phyloP scores from a whole-genome alignment of 2,888 invertebrate genomes.

The Cephonodes hylas region DNA sequence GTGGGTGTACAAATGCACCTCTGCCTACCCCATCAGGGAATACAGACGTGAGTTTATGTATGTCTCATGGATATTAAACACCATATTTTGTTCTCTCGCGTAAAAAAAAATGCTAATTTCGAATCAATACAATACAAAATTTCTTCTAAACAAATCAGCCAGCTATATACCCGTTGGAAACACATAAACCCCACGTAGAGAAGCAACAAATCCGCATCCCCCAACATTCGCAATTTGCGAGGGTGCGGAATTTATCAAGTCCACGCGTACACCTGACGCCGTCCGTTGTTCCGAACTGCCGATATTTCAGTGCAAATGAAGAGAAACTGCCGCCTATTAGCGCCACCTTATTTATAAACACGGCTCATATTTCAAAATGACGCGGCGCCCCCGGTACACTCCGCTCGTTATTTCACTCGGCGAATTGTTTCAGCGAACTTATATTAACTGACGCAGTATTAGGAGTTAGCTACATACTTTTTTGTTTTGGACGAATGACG shows the following conservation, averaged over 20 bases:
- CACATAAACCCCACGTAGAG: background rate
- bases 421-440: background rate
- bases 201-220: background rate
- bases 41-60: too few relatives aligned
- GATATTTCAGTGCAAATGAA: constrained; percentile 48
- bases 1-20: too few relatives aligned
- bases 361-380: constrained; percentile 47
- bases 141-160: background rate
- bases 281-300: constrained; percentile 25
- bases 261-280: constrained; percentile 14
- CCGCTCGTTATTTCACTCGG: constrained; percentile 32
- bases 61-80: too few relatives aligned
- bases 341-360: constrained; percentile 58
- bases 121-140: background rate
- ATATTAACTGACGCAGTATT: background rate
- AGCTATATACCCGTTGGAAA: background rate
- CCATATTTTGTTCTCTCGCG: too few relatives aligned
- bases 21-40: too few relatives aligned
- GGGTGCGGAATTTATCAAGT: constrained; percentile 14
- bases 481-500: background rate
- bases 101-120: too few relatives aligned
- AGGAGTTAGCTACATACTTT: background rate
- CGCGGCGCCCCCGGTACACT: constrained; percentile 29
- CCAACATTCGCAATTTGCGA: constrained; percentile 8
- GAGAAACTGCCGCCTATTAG: constrained; percentile 55